Base-by-base conservation (phyloP, 2,113 vertebrate species). In the Pipra filicauda region DNA sequence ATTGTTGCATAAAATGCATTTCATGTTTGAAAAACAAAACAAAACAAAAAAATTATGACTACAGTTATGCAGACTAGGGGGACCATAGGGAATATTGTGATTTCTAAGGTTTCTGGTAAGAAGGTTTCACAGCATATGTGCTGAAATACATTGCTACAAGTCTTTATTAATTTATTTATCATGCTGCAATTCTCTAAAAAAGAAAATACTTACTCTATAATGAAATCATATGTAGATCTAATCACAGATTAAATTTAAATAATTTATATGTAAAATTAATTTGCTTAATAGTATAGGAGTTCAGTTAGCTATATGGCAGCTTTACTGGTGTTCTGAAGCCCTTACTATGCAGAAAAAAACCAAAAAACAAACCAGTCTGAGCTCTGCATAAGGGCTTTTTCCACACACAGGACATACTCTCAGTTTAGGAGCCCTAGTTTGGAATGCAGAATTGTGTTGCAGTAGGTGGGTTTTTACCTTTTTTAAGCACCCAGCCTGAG, bases 111-210 rank as follows among this genome's bases (percentile, higher is more conserved):
- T 97, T 97, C 84, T 94, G 91, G 70, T 93, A 97, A 96, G 91
- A 97, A 96, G 86, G 80, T 58, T 95, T 96, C 35, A 33, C 91
- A 39, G 62, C 54, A 11, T 85, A 95, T 94, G 66, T 93, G 81
- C 91, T 95, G 84, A 96, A 70, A 96, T 87, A 93, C 61, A 95
- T 83, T 69, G 81, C 89, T 95, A 8, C 72, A 80, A 85, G 92
- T 96, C 96, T 98, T 97, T 97, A 97, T 97, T 98, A 86, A 98
- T 98, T 98, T 98, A 98, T 98, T 98, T 97, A 98, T 97, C 95
- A 96, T 73, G 72, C 89, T 96, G 96, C 93, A 96, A 89, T 95
- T 97, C 95, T 95, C 95, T 94, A 89, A 96, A 96, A 97, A 96
- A 91, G 92, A 97, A 93, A 97, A 97, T 70, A 88, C 72, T 97